A percentile compares a stretch with the other conserved stretches of the same genome.
These are phyloP conservation scores for Brenthis daphne DNA, from an alignment of 2,888 invertebrate species.

Conservation along the genomic window DNA sequence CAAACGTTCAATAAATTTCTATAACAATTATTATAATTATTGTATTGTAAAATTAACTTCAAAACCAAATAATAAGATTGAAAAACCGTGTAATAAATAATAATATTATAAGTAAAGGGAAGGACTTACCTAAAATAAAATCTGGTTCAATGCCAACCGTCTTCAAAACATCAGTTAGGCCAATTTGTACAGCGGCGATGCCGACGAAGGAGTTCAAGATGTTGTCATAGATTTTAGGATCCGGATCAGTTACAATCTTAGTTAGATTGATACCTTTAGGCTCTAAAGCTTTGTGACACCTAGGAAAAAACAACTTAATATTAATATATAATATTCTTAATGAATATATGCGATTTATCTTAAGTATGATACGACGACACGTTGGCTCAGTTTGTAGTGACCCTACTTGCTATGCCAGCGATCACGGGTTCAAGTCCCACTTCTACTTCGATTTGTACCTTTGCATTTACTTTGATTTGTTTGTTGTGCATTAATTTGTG, in stretches of 20 bases:
- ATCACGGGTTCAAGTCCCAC: no score
- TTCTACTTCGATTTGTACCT: no score
- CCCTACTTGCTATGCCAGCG: no score
- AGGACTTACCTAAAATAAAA: conserved; percentile 69
- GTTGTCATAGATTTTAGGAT: conserved; percentile 85
- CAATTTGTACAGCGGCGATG: conserved; percentile 86
- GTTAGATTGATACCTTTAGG: conserved; percentile 85
- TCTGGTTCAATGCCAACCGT: conserved; percentile 75
- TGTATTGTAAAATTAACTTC: no score
- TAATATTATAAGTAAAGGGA: background rate
- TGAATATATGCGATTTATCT: no score
- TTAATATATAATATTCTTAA: background rate
- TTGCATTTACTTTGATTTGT: no score
- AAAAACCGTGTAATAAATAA: background rate
- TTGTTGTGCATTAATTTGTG: no score
- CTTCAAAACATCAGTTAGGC: conserved; percentile 79
- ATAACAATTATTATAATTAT: no score
- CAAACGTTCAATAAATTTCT: no score
- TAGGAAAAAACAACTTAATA: conserved; percentile 40
- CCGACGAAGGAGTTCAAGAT: conserved; percentile 88
- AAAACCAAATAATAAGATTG: background rate
- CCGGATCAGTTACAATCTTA: conserved; percentile 82
- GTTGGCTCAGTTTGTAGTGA: no score
- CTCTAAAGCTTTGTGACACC: conserved; percentile 83
- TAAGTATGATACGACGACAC: no score